These are phyloP conservation scores for Oriolus oriolus DNA, from an alignment of 2,113 vertebrate genomes.

Conservation along the genomic window DNA sequence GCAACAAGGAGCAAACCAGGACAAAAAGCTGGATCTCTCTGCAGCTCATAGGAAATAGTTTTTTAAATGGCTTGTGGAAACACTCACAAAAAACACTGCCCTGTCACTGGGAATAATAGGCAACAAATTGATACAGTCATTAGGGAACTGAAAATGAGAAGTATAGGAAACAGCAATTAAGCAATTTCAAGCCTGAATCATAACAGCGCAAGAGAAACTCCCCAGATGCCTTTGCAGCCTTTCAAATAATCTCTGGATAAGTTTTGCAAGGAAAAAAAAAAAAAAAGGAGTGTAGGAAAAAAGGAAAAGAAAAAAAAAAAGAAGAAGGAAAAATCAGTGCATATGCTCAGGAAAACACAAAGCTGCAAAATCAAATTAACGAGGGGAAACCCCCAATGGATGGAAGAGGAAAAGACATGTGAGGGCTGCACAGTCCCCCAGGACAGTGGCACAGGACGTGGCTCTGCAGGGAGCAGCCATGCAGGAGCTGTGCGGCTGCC, in stretches of 20 bases:
- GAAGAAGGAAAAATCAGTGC: neutral
- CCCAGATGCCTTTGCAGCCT: slow-evolving; percentile 26
- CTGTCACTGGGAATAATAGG: slow-evolving; percentile 41
- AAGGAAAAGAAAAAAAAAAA: neutral
- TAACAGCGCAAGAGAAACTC: slow-evolving; percentile 23
- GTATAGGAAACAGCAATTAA: slow-evolving; percentile 59
- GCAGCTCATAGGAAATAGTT: neutral
- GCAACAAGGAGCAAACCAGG: neutral
- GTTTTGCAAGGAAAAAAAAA: neutral
- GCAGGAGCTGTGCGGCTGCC: neutral
- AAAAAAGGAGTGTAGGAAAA: too few species aligned
- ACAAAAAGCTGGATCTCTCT: neutral
- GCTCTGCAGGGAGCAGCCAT: neutral
- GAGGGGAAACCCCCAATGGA: neutral
- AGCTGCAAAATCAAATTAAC: neutral
- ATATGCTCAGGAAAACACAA: neutral
- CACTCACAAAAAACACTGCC: neutral
- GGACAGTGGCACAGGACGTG: neutral
- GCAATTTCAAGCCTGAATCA: slow-evolving; percentile 58
- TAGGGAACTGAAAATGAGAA: slow-evolving; percentile 58
- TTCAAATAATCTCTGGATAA: slow-evolving; percentile 30
- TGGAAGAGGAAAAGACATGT: neutral
- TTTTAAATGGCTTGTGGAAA: slow-evolving; percentile 7
- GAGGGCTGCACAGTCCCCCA: neutral
- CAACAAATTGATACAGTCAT: slow-evolving; percentile 57